Evolutionary conservation across 2,888 invertebrate species (phyloP).

Genomic region (Drosophila phalerata): DNA sequence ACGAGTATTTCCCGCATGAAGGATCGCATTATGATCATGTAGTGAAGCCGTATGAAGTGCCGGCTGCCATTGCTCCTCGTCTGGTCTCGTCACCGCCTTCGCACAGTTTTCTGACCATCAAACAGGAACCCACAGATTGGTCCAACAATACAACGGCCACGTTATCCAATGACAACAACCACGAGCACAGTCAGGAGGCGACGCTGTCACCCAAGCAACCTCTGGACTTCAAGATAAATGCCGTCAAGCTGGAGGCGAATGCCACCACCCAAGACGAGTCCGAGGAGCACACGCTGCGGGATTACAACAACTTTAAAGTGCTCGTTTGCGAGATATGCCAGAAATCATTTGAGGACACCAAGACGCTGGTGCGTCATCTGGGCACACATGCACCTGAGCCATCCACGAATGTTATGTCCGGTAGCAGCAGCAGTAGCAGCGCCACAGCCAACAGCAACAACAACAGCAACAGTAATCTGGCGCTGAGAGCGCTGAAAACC

Average conservation of each 20-base stretch:
- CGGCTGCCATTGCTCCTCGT: constrained; percentile 45
- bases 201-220: constrained; percentile 78
- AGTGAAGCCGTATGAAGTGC: constrained; percentile 53
- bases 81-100: constrained; percentile 66
- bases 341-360: constrained; percentile 93
- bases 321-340: constrained; percentile 93
- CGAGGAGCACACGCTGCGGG: constrained; percentile 75
- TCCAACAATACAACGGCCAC: constrained; percentile 53
- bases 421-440: constrained; percentile 32
- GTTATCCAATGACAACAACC: constrained; percentile 52
- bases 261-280: constrained; percentile 55
- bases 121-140: constrained; percentile 91
- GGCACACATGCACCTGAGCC: constrained; percentile 89
- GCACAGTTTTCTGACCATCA: constrained; percentile 83
- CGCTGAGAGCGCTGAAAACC: constrained; percentile 70
- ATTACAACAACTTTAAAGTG: constrained; percentile 89
- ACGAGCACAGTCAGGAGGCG: constrained; percentile 50
- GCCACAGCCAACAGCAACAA: constrained; percentile 43
- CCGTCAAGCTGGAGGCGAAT: constrained; percentile 76
- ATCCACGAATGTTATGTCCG: constrained; percentile 82
- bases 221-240: constrained; percentile 75
- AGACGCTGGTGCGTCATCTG: constrained; percentile 93
- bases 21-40: constrained; percentile 71
- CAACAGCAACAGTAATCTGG: constrained; percentile 53
- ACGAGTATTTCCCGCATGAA: constrained; percentile 71